These are phyloP conservation scores for Marmota monax DNA, from an alignment of 2,113 vertebrate species.

Conservation along the genomic window DNA sequence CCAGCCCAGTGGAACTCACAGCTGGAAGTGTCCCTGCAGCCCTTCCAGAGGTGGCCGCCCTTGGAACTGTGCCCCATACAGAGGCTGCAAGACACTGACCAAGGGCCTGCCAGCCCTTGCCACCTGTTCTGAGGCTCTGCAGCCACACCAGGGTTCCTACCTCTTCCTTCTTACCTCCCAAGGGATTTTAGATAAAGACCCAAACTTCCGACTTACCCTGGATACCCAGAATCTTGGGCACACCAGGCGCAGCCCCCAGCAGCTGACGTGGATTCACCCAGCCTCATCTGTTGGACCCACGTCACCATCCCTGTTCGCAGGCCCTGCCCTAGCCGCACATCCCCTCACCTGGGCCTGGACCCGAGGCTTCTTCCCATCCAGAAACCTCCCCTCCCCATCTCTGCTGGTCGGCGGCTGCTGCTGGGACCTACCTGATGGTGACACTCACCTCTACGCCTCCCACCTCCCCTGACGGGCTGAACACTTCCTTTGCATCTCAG, in stretches of 20 bases:
- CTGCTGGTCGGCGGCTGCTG: fast-evolving
- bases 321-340: fast-evolving
- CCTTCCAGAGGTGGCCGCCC: neutral
- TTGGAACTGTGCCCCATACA: fast-evolving
- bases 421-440: neutral
- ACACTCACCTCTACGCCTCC: neutral
- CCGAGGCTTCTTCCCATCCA: neutral
- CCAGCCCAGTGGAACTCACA: fast-evolving
- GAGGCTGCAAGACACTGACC: neutral
- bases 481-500: conserved; percentile 61
- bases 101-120: neutral
- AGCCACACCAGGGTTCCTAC: too few relatives aligned
- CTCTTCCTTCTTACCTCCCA: neutral
- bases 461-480: conserved; percentile 35
- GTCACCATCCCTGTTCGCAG: neutral
- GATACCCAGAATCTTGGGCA: neutral
- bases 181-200: neutral
- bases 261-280: too few relatives aligned
- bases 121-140: too few relatives aligned
- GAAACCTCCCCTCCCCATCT: neutral
- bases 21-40: neutral
- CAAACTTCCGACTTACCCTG: neutral
- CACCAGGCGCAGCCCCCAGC: neutral
- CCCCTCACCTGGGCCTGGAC: neutral
- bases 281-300: neutral